phyloP scores from a whole-genome alignment of 2,797 vertebrate species.

The Phoeniculus purpureus region DNA sequence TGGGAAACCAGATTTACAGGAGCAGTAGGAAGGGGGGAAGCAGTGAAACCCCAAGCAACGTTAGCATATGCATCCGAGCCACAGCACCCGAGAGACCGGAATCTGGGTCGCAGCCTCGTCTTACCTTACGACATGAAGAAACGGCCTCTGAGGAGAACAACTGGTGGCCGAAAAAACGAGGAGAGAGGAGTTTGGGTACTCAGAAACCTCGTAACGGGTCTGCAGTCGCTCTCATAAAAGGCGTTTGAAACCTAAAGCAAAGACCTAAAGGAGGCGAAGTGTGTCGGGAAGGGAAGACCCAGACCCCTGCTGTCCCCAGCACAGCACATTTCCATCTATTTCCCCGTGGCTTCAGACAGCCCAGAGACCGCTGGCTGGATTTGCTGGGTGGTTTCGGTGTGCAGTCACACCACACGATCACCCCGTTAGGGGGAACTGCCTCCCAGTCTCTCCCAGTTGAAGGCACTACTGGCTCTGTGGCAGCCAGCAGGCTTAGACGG shows the following conservation, averaged over 20 bases:
- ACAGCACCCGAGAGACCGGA: slow-evolving; percentile 64
- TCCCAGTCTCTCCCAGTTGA: background rate
- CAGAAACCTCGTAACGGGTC: background rate
- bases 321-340: background rate
- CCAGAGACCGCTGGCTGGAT: background rate
- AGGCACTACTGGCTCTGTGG: background rate
- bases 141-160: slow-evolving; percentile 12
- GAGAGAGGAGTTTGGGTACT: background rate
- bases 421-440: background rate
- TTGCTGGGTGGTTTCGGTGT: background rate
- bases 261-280: background rate
- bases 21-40: slow-evolving; percentile 66
- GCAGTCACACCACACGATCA: background rate
- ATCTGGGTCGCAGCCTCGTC: slow-evolving; percentile 67
- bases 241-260: slow-evolving; percentile 11
- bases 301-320: background rate
- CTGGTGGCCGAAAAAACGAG: slow-evolving; percentile 43
- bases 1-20: slow-evolving; percentile 63
- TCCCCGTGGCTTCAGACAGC: background rate
- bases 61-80: slow-evolving; percentile 63
- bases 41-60: slow-evolving; percentile 62
- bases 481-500: background rate
- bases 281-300: background rate
- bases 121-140: slow-evolving; percentile 57
- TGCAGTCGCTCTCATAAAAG: background rate